Conservation (phyloP, 1,140 invertebrate species). For the Hyles vespertilio region DNA sequence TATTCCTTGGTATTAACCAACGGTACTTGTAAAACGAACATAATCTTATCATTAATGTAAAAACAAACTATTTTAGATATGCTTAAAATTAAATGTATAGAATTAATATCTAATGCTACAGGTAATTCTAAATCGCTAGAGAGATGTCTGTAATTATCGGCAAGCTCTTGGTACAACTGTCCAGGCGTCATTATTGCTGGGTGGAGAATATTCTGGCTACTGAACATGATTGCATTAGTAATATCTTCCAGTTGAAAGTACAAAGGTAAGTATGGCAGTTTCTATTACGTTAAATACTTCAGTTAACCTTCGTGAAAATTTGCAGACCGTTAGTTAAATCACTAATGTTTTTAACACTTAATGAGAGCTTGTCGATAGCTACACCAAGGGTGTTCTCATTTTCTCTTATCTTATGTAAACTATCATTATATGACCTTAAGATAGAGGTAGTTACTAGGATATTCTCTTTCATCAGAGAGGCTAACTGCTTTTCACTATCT, state of each 20-base stretch:
- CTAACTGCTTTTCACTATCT: conserved; percentile 16
- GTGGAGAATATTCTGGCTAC: conserved; percentile 23
- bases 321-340: conserved; percentile 8
- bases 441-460: conserved; percentile 18
- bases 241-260: conserved; percentile 27
- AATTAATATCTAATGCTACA: no score
- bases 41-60: no score
- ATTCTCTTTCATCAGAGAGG: conserved; percentile 22
- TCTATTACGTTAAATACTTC: conserved; percentile 15
- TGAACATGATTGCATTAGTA: conserved; percentile 16
- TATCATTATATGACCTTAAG: conserved; percentile 10
- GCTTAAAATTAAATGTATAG: no score
- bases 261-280: conserved; percentile 18
- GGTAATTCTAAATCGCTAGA: no score
- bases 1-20: no score
- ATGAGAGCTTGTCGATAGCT: no score
- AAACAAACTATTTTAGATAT: no score
- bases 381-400: no score
- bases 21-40: no score
- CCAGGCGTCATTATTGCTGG: no score
- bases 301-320: conserved; percentile 14
- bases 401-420: conserved; percentile 16
- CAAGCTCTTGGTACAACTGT: no score
- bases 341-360: conserved; percentile 13
- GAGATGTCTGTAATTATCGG: no score